Base-by-base conservation (phyloP, 2,113 vertebrate species). In the Siphamia tubifer region DNA sequence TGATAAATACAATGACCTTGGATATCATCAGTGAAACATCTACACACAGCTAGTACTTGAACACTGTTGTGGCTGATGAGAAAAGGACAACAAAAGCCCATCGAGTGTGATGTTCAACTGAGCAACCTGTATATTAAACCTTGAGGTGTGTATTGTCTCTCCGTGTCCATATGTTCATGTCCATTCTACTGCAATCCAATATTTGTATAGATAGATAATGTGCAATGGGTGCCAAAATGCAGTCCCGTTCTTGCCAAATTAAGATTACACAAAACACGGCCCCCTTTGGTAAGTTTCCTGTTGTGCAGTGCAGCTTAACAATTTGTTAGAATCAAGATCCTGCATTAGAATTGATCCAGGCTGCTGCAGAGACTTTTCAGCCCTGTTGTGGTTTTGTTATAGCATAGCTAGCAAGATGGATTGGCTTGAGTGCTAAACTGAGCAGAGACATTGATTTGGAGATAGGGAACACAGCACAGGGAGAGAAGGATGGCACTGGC, bases 371-470 rank as follows among this genome's bases (percentile, higher is more conserved):
- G 42, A 38, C 16, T 61, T 64, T 68, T 48, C 20, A 24, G 31
- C 24, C 54, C 43, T 8, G 55, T 65, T 51, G 49, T 67, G 43
- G 40, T 75, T 77, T 71, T 69, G 54, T 74, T 64, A 27, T 24
- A 40, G 68, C 58, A 23, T 19, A 44, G 51, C 57, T 8, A 61
- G 55, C 56, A 31, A 66, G 70, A 82, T 68, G 36, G 70, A 82
- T 77, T 63, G 74, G 65, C 68, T 53, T 56, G 53, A 63, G 66
- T 61, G 70, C 60, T 73, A 69, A 81, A 61, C 32, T 53, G 74
- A 69, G 68, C 39, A 31, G 60, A 51, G 49, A 63, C 76, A 85
- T 77, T 68, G 84, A 84, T 87, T 77, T 74, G 56, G 66, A 77
- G 74, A 77, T 42, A 23, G 60, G 67, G 64, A 66, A 44, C 32